These are phyloP conservation scores for Pissodes strobi DNA, from an alignment of 1,140 invertebrate species.

Conservation along the genomic window DNA sequence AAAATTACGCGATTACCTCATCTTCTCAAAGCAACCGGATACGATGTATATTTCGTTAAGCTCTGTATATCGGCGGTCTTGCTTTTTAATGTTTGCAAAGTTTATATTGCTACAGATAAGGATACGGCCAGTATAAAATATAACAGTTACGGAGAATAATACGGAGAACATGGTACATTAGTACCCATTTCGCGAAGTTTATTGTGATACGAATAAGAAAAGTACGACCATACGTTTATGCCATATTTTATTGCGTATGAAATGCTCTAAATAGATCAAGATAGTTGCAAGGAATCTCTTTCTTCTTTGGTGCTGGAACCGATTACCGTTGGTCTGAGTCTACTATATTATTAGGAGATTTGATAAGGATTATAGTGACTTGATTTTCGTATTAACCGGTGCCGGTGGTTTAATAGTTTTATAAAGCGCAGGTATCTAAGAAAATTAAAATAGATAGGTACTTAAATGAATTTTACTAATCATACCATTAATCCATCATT, in stretches of 20 bases:
- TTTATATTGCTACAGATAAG: constrained; percentile 24
- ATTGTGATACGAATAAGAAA: constrained; percentile 20
- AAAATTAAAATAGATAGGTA: too few relatives aligned
- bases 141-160: constrained; percentile 22
- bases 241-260: constrained; percentile 16
- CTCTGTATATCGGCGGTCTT: background rate
- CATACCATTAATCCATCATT: too few relatives aligned
- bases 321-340: background rate
- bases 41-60: background rate
- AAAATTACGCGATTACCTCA: too few relatives aligned
- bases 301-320: background rate
- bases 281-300: constrained; percentile 1
- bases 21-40: too few relatives aligned
- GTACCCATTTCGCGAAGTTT: constrained; percentile 23
- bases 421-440: too few relatives aligned
- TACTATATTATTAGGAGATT: too few relatives aligned
- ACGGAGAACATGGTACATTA: constrained; percentile 22
- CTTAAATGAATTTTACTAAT: too few relatives aligned
- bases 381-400: too few relatives aligned
- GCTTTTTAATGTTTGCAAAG: constrained; percentile 12
- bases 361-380: too few relatives aligned
- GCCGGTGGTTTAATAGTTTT: too few relatives aligned
- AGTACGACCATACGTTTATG: constrained; percentile 18
- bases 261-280: constrained; percentile 19
- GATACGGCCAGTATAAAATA: constrained; percentile 17